Evolutionary conservation across 2,113 vertebrate species (phyloP).

Genomic region (Larimichthys polyactis): DNA sequence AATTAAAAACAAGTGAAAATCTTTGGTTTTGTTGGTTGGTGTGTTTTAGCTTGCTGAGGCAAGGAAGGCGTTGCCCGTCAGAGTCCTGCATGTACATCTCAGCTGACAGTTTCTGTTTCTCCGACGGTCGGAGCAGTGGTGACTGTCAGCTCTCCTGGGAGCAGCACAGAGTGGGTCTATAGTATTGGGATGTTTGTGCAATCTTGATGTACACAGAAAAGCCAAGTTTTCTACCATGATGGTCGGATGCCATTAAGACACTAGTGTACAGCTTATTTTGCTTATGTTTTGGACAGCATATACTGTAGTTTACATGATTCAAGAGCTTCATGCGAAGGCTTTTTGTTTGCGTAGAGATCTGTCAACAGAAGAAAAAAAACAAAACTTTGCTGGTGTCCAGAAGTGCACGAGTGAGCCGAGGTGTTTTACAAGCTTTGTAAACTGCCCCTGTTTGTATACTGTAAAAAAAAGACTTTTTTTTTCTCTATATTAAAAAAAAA

Average conservation of each 20-base stretch:
- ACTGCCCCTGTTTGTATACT: slow-evolving; percentile 58
- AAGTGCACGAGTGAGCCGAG: slow-evolving; percentile 66
- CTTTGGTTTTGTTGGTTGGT: slow-evolving; percentile 23
- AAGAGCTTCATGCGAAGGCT: slow-evolving; percentile 54
- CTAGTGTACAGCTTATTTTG: slow-evolving; percentile 80
- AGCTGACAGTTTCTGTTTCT: slow-evolving; percentile 38
- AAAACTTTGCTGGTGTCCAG: slow-evolving; percentile 39
- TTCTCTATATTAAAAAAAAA: slow-evolving; percentile 35
- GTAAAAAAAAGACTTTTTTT: slow-evolving; percentile 46
- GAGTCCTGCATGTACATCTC: slow-evolving; percentile 30
- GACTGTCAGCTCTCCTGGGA: slow-evolving; percentile 41
- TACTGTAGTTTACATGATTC: slow-evolving; percentile 78
- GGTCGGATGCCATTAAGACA: slow-evolving; percentile 66
- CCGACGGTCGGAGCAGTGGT: slow-evolving; percentile 13
- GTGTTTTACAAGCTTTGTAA: slow-evolving; percentile 45
- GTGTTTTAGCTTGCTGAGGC: not conserved
- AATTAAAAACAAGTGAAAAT: slow-evolving; percentile 1
- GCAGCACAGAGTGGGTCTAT: slow-evolving; percentile 33
- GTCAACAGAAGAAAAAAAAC: slow-evolving; percentile 23
- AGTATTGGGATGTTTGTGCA: slow-evolving; percentile 71
- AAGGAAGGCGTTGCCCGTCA: slow-evolving; percentile 21
- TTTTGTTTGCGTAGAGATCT: slow-evolving; percentile 52
- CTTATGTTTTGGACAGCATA: slow-evolving; percentile 53
- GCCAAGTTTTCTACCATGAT: slow-evolving; percentile 50
- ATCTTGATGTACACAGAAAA: slow-evolving; percentile 63